Base-by-base conservation (phyloP, 2,797 vertebrate species). In the Fistularia commersonii region DNA sequence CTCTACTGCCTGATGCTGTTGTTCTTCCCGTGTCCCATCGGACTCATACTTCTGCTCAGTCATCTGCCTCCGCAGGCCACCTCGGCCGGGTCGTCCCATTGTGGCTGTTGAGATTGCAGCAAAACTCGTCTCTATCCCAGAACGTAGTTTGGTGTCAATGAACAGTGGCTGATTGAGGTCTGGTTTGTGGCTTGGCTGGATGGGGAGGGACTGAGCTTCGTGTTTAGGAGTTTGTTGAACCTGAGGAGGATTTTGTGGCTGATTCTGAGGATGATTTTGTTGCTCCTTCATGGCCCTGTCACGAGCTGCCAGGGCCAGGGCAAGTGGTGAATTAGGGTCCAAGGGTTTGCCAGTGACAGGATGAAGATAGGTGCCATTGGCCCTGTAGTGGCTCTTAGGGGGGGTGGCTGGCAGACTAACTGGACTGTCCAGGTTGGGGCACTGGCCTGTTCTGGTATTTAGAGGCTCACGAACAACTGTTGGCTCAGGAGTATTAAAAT, bases 81-180 rank as follows among this genome's bases (percentile, higher is more conserved):
- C 91, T 0, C 93, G 83, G 3, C 89, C 90, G 3, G 89, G 90
- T 62, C 93, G 88, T 5, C 83, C 79, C 74, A 90, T 82, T 0
- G 91, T 84, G 32, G 90, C 85, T 1, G 89, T 76, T 12, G 85
- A 80, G 66, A 84, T 82, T 3, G 90, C 80, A 1, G 92, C 83
- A 66, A 93, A 95, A 73, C 90, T 88, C 0, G 91, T 85, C 70
- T 98, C 95, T 10, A 91, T 82, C 13, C 88, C 88, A n/a, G 94
- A 90, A 65, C 94, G 91, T 72, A 98, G 88, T 84, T 99, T 98
- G 52, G 97, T 99, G 81, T 98, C 95, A 0, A 98, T 96, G 58
- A 94, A 98, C 42, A 98, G 92, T 1, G 96, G 97, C 72, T 98
- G 95, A 81, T 96, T 93, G 80, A 98, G 94, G 87, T 98, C 95